A percentile compares a stretch with the other conserved stretches of the same genome.
Conservation (phyloP, 1,140 invertebrate species). For the Lasioglossum baleicum region DNA sequence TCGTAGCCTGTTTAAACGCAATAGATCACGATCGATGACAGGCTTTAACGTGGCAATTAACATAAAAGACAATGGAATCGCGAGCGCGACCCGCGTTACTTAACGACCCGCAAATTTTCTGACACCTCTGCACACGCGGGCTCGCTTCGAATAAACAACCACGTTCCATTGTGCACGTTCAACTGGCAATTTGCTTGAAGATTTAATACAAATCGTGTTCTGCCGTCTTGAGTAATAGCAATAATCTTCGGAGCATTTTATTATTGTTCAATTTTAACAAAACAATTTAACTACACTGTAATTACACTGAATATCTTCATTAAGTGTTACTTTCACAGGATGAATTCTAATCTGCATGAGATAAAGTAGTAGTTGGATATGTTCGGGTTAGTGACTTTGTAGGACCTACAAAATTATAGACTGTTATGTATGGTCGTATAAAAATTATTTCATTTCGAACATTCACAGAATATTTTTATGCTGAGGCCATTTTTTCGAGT, state of each 20-base stretch:
- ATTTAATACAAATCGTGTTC: not conserved
- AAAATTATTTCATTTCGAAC: too few species aligned
- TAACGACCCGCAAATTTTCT: conserved; percentile 53
- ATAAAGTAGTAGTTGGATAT: too few species aligned
- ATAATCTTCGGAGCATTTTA: not conserved
- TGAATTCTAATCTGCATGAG: too few species aligned
- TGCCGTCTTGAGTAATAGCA: not conserved
- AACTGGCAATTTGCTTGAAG: conserved; percentile 35
- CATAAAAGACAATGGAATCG: conserved; percentile 68
- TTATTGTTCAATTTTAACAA: not conserved
- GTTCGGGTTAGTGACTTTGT: too few species aligned
- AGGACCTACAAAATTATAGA: too few species aligned
- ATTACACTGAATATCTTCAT: too few species aligned
- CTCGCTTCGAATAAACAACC: conserved; percentile 22
- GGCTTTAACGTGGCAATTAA: conserved; percentile 59
- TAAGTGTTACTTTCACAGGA: too few species aligned
- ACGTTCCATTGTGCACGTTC: conserved; percentile 1
- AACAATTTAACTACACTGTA: too few species aligned
- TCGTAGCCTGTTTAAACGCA: conserved; percentile 40
- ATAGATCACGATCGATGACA: conserved; percentile 55
- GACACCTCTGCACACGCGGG: conserved; percentile 48
- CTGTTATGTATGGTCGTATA: too few species aligned
- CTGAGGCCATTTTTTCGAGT: too few species aligned
- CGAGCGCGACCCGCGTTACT: conserved; percentile 57
- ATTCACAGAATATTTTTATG: too few species aligned